A percentile compares a stretch with the other conserved stretches of the same genome.
Conservation (phyloP, 2,888 invertebrate species). For the Macrostomum cliftonense region DNA sequence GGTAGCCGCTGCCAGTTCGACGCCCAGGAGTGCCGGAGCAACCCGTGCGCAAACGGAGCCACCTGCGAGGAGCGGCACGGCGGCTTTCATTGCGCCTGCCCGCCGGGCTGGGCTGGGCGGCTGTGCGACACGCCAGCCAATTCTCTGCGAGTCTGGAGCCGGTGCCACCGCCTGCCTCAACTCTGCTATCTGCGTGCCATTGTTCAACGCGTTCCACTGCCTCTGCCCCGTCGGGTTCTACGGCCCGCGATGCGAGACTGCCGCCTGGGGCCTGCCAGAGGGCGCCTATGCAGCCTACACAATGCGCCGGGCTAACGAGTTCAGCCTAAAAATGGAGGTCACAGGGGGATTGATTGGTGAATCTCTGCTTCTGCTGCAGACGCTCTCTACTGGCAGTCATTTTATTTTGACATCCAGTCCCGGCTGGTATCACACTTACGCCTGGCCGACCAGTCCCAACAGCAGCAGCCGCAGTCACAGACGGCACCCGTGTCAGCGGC, state of each 20-base stretch:
- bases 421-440: too few relatives aligned
- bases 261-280: slow-evolving; percentile 67
- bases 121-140: slow-evolving; percentile 8
- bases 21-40: slow-evolving; percentile 71
- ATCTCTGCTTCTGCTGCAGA: slow-evolving; percentile 51
- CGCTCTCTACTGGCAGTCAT: background rate
- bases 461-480: too few relatives aligned
- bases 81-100: slow-evolving; percentile 10
- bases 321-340: slow-evolving; percentile 71
- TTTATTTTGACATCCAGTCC: too few relatives aligned
- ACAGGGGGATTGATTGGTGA: slow-evolving; percentile 62
- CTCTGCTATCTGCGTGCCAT: background rate
- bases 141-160: slow-evolving; percentile 70
- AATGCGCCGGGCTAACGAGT: slow-evolving; percentile 63
- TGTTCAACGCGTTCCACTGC: slow-evolving; percentile 45
- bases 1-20: slow-evolving; percentile 67
- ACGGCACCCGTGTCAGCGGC: too few relatives aligned
- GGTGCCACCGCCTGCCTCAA: slow-evolving; percentile 47
- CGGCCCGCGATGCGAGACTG: slow-evolving; percentile 70
- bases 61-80: slow-evolving; percentile 44
- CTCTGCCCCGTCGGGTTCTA: slow-evolving; percentile 64
- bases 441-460: too few relatives aligned
- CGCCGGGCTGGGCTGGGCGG: slow-evolving; percentile 9
- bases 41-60: slow-evolving; percentile 62
- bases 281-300: slow-evolving; percentile 71